A percentile compares a stretch with the other conserved stretches of the same genome.
These are phyloP conservation scores for Zoanthus sansibaricus DNA, from an alignment of 92 coral and sea anemone genomes.

Conservation along the genomic window DNA sequence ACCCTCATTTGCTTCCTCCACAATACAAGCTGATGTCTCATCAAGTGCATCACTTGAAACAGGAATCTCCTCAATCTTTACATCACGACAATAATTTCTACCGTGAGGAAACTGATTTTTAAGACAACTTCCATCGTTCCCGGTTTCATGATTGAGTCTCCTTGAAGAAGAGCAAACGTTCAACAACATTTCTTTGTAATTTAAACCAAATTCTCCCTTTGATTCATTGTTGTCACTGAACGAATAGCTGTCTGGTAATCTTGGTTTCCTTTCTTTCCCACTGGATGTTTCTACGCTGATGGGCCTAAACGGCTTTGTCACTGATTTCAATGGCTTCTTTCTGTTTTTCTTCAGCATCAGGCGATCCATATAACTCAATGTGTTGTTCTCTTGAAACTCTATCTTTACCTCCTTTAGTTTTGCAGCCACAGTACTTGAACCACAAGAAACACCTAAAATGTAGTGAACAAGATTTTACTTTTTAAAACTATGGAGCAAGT, in stretches of 20 bases:
- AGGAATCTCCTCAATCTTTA: constrained; percentile 73
- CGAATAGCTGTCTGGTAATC: neutral
- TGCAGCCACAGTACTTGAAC: constrained; percentile 66
- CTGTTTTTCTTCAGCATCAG: constrained; percentile 86
- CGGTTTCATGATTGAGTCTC: constrained; percentile 16
- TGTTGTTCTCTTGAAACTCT: constrained; percentile 76
- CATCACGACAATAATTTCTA: neutral
- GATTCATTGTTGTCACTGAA: constrained; percentile 27
- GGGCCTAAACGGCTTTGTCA: neutral
- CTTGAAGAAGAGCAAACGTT: constrained; percentile 59
- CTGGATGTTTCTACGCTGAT: constrained; percentile 12
- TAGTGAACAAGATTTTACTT: neutral
- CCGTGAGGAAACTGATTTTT: neutral
- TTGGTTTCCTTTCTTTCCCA: constrained; percentile 1
- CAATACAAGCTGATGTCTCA: constrained; percentile 73
- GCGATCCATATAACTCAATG: constrained; percentile 88
- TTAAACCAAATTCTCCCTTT: constrained; percentile 61
- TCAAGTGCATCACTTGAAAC: constrained; percentile 50
- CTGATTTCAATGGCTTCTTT: constrained; percentile 34
- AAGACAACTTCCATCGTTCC: constrained; percentile 12
- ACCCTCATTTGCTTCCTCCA: constrained; percentile 64
- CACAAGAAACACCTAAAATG: constrained; percentile 71
- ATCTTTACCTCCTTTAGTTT: constrained; percentile 74
- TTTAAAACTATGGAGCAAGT: no score
- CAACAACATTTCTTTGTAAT: constrained; percentile 92